A percentile compares a stretch with the other conserved stretches of the same genome.
phyloP scores from a whole-genome alignment of 53 echinoderm and acorn worm species.

The Pentamera pediparva region DNA sequence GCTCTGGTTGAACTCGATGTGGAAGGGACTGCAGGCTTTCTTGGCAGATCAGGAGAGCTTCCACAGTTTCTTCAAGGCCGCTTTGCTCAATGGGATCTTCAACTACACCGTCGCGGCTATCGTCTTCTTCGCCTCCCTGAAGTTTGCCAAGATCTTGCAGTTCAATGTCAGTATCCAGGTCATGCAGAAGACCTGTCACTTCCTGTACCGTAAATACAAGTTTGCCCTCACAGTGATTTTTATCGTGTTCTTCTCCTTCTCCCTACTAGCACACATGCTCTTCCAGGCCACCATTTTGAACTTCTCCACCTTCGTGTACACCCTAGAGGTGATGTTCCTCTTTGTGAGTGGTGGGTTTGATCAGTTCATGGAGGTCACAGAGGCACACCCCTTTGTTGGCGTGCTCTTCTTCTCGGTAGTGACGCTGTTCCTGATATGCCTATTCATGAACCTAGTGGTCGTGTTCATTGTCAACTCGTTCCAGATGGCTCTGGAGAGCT shows the following conservation, averaged over 20 bases:
- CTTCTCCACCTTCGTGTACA: slow-evolving; percentile 48
- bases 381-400: slow-evolving; percentile 35
- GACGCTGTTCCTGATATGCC: slow-evolving; percentile 43
- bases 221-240: slow-evolving; percentile 28
- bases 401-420: slow-evolving; percentile 44
- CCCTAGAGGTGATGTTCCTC: slow-evolving; percentile 51
- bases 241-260: slow-evolving; percentile 41
- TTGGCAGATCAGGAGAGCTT: slow-evolving; percentile 24
- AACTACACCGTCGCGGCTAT: slow-evolving; percentile 39
- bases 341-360: slow-evolving; percentile 61
- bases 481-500: slow-evolving; percentile 11
- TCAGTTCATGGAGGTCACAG: slow-evolving; percentile 52
- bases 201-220: slow-evolving; percentile 35
- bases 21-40: slow-evolving; percentile 27
- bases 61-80: slow-evolving; percentile 50
- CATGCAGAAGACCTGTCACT: slow-evolving; percentile 46
- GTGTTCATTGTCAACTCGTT: slow-evolving; percentile 55
- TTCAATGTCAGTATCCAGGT: slow-evolving; percentile 72
- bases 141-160: slow-evolving; percentile 79
- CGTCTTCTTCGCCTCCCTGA: slow-evolving; percentile 64
- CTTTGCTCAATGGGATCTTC: slow-evolving; percentile 46
- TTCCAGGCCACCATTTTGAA: slow-evolving; percentile 53
- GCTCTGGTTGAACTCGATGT: slow-evolving; percentile 30
- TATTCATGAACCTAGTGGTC: slow-evolving; percentile 59
- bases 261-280: slow-evolving; percentile 33